These are phyloP conservation scores for Stenopsyche tienmushanensis DNA, from an alignment of 1,140 invertebrate species.

Conservation along the genomic window DNA sequence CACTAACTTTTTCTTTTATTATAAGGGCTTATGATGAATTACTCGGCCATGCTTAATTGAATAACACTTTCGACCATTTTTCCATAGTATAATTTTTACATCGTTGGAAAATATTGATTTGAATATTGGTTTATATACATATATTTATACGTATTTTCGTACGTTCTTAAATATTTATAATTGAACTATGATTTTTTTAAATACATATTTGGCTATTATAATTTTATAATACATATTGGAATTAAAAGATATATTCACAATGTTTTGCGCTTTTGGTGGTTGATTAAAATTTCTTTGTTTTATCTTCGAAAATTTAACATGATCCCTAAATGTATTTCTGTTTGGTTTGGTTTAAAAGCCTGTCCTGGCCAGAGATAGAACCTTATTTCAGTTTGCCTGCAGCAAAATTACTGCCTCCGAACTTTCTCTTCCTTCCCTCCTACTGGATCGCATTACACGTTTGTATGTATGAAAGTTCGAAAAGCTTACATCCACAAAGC, in stretches of 20 bases:
- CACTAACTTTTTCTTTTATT: background rate
- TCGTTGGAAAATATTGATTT: too few species aligned
- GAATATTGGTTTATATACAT: background rate
- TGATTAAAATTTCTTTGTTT: too few species aligned
- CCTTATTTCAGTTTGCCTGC: conserved; percentile 16
- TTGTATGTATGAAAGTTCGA: background rate
- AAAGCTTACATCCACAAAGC: conserved; percentile 5
- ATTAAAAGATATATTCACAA: too few species aligned
- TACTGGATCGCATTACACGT: background rate
- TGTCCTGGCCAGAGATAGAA: conserved; percentile 14
- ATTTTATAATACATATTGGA: too few species aligned
- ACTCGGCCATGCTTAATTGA: conserved; percentile 1
- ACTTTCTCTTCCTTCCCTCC: background rate
- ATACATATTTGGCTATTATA: too few species aligned
- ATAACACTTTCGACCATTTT: background rate
- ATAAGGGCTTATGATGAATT: background rate
- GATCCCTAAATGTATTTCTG: background rate
- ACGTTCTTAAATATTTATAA: background rate
- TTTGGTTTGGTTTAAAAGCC: conserved; percentile 7
- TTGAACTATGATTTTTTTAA: background rate
- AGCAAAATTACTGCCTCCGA: conserved; percentile 20
- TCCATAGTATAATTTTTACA: background rate
- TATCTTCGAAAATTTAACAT: too few species aligned
- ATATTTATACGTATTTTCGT: background rate
- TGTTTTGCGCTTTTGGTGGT: too few species aligned